phyloP scores from a whole-genome alignment of 1,140 invertebrate genomes.

The Trialeurodes vaporariorum region DNA sequence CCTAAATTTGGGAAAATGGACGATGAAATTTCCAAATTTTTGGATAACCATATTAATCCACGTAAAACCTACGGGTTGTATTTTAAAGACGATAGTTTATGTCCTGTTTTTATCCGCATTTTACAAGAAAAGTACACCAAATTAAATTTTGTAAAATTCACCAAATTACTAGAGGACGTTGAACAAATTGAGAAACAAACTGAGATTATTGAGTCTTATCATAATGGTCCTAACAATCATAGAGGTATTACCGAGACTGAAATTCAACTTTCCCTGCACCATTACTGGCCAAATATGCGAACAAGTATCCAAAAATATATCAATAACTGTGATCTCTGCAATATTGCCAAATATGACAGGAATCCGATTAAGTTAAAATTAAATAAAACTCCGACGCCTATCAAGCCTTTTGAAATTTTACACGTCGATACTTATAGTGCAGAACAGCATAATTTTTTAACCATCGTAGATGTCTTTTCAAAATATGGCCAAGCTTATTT shows the following conservation, averaged over 20 bases:
- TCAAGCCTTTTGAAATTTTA: not conserved
- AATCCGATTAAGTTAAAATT: constrained; percentile 18
- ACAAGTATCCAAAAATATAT: constrained; percentile 11
- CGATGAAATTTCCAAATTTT: not conserved
- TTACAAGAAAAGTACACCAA: not conserved
- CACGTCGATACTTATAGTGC: not conserved
- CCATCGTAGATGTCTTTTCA: not conserved
- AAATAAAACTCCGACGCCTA: constrained; percentile 13
- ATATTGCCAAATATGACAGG: constrained; percentile 15
- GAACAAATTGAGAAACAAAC: not conserved
- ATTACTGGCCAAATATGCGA: constrained; percentile 16
- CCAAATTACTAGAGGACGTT: not conserved
- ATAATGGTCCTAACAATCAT: constrained; percentile 8
- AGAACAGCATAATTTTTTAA: not conserved
- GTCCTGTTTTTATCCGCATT: not conserved
- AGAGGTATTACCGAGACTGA: constrained; percentile 10
- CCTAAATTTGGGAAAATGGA: not conserved
- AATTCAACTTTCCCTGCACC: not conserved
- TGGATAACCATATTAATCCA: not conserved
- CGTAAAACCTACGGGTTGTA: not conserved
- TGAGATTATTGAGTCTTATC: constrained; percentile 10
- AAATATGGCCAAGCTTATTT: not conserved
- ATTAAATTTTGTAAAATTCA: not conserved
- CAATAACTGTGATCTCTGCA: constrained; percentile 12
- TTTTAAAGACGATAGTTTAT: constrained; percentile 2